These are phyloP conservation scores for Craterocephalus amniculus DNA, from an alignment of 2,797 vertebrate genomes.

Conservation along the genomic window DNA sequence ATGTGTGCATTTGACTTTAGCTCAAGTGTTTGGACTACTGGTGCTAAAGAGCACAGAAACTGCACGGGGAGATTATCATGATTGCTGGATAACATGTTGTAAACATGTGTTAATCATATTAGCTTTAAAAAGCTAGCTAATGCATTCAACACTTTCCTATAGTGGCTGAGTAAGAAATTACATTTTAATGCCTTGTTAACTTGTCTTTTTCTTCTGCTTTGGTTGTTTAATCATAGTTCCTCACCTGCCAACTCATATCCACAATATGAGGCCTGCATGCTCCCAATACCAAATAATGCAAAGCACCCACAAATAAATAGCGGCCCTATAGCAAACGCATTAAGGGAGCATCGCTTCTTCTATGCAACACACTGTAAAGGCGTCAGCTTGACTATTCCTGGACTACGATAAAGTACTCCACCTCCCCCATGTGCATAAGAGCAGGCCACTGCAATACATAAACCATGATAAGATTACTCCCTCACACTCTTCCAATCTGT, in stretches of 20 bases:
- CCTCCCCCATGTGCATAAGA: slow-evolving; percentile 51
- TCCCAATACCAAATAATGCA: neutral
- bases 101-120: neutral
- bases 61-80: neutral
- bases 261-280: neutral
- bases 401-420: slow-evolving; percentile 47
- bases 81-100: neutral
- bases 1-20: neutral
- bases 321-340: neutral
- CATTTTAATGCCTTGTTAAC: neutral
- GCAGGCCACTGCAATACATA: slow-evolving; percentile 59
- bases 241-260: neutral
- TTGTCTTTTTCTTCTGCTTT: neutral
- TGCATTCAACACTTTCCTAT: neutral
- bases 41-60: neutral
- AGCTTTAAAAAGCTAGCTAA: neutral
- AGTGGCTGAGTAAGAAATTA: neutral
- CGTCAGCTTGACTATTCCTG: slow-evolving; percentile 53
- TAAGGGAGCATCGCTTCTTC: neutral
- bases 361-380: slow-evolving; percentile 31
- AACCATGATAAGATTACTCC: slow-evolving; percentile 71
- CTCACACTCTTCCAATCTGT: slow-evolving; percentile 50
- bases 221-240: neutral
- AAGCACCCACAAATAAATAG: neutral
- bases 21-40: no score